phyloP scores from a whole-genome alignment of 2,797 vertebrate species.

The Schizothorax lantsangensis region DNA sequence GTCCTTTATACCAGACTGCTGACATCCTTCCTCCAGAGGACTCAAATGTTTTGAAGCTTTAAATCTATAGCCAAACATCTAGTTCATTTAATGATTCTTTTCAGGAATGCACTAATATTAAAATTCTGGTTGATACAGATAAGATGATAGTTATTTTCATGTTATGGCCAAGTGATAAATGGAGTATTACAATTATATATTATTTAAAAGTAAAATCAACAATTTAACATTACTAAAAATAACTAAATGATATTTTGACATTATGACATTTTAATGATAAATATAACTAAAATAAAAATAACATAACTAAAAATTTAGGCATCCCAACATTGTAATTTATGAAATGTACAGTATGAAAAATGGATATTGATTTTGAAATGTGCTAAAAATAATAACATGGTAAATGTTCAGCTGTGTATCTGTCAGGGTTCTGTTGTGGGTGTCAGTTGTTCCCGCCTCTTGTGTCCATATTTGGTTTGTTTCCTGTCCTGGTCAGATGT shows the following conservation, averaged over 20 bases:
- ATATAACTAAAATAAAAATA: no score
- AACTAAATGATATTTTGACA: no score
- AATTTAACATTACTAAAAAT: no score
- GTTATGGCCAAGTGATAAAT: no score
- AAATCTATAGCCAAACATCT: not conserved
- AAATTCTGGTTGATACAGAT: not conserved
- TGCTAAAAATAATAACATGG: not conserved
- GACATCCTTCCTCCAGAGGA: conserved; percentile 16
- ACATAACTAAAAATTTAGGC: not conserved
- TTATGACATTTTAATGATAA: no score
- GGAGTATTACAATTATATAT: no score
- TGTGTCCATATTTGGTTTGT: no score
- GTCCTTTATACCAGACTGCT: not conserved
- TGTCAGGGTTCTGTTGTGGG: not conserved
- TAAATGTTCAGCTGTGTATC: not conserved
- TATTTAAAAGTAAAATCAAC: not conserved
- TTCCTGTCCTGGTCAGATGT: no score
- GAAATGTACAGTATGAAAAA: not conserved
- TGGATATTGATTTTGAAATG: not conserved
- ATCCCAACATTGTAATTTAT: not conserved
- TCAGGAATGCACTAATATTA: not conserved
- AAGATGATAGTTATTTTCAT: not conserved
- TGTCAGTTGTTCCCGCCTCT: no score
- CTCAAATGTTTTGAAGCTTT: not conserved
- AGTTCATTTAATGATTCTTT: not conserved